A percentile compares a stretch with the other conserved stretches of the same genome.
phyloP scores from a whole-genome alignment of 2,888 invertebrate species.

The Pheosia tremula region DNA sequence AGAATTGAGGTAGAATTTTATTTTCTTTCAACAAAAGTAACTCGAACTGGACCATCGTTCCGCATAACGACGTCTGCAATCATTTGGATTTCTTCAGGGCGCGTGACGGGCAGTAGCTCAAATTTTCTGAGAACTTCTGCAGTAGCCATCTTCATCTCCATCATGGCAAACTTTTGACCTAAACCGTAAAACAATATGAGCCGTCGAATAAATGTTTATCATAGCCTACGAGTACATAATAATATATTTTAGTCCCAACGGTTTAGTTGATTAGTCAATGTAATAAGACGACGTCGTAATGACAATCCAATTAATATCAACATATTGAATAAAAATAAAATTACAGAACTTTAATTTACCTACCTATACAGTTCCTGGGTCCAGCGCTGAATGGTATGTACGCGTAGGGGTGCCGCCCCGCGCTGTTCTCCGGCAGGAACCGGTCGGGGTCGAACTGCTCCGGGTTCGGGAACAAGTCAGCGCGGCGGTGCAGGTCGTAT shows the following conservation, averaged over 20 bases:
- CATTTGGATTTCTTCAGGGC: constrained; percentile 2
- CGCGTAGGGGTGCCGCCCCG: constrained; percentile 84
- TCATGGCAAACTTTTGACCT: not conserved
- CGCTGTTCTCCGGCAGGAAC: constrained; percentile 85
- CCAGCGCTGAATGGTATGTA: constrained; percentile 89
- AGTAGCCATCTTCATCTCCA: not conserved
- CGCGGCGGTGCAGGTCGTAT: constrained; percentile 86
- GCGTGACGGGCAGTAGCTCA: not conserved
- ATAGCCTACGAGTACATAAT: too few species aligned
- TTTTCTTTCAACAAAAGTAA: not conserved
- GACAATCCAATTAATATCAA: too few species aligned
- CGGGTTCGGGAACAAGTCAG: constrained; percentile 86
- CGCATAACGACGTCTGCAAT: not conserved
- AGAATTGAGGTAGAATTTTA: not conserved
- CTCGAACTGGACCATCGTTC: not conserved
- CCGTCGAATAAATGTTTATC: too few species aligned
- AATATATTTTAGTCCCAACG: too few species aligned
- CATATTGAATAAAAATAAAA: too few species aligned
- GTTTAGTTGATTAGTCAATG: too few species aligned
- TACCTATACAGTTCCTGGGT: constrained; percentile 87
- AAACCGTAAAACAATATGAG: too few species aligned
- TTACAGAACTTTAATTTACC: too few species aligned
- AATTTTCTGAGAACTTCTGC: not conserved
- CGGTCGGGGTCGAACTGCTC: constrained; percentile 88
- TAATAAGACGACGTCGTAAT: too few species aligned